Evolutionary conservation across 1,140 invertebrate species (phyloP), one percentile per base, ranked within the genome.

Genomic region (Paracyclopina nana): DNA sequence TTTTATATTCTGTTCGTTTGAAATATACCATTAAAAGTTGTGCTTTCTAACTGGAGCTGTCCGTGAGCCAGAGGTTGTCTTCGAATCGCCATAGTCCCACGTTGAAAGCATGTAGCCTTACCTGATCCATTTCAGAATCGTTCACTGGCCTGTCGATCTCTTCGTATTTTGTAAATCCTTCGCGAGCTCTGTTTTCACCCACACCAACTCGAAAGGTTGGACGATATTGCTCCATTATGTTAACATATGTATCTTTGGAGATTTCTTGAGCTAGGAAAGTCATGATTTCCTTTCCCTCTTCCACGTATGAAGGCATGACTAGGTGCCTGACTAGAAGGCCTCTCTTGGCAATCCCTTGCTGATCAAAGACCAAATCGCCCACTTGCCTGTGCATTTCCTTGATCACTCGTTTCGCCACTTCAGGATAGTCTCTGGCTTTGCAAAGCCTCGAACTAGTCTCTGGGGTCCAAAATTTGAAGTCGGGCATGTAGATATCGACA

Each of bases 161-260:
- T 48, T 48, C 45, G 29, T 48, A 48, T 38, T 25, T 48, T 3
- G 45, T 48, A 30, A 27, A 27, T 22, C 45, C 45, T 27, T 11
- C 22, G 26, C 45, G 16, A 27, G 45, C 20, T 48, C 45, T 11
- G 9, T 3, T 48, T 48, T 48, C 45, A 8, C 45, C 45, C 45
- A 28, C 29, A 8, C 45, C 45, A 4, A 48, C 45, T 6, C 14
- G 16, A 27, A 48, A 48, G 4, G 28, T 20, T n/a, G 48, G 48
- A 16, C 48, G 25, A 38, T 50, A 50, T 38, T 50, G 48, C 24
- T 50, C 48, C 48, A 50, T 50, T 11, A 50, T 31, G 24, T 50
- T n/a, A 31, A 50, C 31, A 25, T 38, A 50, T 3, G 48, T 38
- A 25, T 50, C 48, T n/a, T 20, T 50, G 18, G 48, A 50, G 22